These are phyloP conservation scores for Hyla sarda DNA, from an alignment of 2,113 vertebrate genomes.

Conservation along the genomic window DNA sequence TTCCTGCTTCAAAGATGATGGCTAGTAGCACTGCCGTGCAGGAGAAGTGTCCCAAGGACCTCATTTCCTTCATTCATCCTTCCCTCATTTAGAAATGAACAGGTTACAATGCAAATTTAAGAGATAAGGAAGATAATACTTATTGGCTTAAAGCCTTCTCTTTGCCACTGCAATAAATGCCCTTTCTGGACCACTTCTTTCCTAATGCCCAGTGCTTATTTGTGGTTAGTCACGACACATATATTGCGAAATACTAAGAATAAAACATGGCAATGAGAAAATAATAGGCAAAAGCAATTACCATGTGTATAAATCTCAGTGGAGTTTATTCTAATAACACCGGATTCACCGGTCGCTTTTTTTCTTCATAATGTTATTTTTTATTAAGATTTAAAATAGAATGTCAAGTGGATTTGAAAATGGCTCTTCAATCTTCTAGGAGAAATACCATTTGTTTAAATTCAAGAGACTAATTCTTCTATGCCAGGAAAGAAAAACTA, in stretches of 20 bases:
- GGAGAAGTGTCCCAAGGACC: too few species aligned
- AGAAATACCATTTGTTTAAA: slow-evolving; percentile 36
- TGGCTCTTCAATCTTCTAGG: background rate
- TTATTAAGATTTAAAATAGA: slow-evolving; percentile 5
- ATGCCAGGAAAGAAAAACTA: slow-evolving; percentile 1
- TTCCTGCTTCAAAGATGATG: too few species aligned
- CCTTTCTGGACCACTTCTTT: too few species aligned
- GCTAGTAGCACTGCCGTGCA: too few species aligned
- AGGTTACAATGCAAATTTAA: too few species aligned
- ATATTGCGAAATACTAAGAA: background rate
- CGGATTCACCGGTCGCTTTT: background rate
- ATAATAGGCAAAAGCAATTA: background rate
- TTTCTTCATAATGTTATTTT: background rate
- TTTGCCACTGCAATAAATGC: too few species aligned
- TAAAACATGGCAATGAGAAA: background rate
- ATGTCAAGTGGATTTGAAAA: background rate
- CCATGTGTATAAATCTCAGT: background rate
- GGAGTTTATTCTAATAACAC: background rate
- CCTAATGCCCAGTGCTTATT: too few species aligned
- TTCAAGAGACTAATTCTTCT: slow-evolving; percentile 16
- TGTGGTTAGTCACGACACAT: background rate
- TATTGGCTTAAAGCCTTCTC: too few species aligned
- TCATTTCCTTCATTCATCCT: too few species aligned
- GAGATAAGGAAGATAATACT: too few species aligned
- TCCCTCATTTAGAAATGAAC: too few species aligned